phyloP scores from a whole-genome alignment of 2,113 vertebrate genomes.

The Parus major region DNA sequence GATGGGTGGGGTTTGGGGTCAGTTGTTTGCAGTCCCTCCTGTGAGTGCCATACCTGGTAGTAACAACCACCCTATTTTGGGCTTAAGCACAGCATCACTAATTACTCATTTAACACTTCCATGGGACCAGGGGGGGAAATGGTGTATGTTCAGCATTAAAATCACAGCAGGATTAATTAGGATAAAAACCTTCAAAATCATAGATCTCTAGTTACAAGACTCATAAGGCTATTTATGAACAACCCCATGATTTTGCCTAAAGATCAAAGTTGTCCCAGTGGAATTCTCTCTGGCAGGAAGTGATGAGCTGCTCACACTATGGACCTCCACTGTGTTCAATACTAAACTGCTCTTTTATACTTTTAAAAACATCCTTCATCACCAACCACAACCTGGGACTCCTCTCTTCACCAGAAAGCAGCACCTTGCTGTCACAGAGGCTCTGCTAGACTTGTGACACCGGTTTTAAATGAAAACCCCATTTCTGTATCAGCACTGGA shows the following conservation, averaged over 20 bases:
- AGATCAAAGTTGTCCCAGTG: not conserved
- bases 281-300: not conserved
- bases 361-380: not conserved
- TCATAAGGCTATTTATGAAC: not conserved
- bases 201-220: not conserved
- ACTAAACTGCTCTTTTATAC: not conserved
- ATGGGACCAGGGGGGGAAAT: not conserved
- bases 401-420: not conserved
- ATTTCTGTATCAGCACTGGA: not conserved
- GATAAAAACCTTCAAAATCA: not conserved
- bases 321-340: not conserved
- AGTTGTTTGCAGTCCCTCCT: not conserved
- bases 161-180: not conserved
- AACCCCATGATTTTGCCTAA: not conserved
- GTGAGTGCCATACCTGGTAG: accelerated
- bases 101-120: not conserved
- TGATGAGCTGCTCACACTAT: not conserved
- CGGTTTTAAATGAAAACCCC: not conserved
- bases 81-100: not conserved
- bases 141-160: not conserved
- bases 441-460: not conserved
- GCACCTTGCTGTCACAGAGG: not conserved
- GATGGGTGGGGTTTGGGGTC: not conserved
- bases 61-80: not conserved
- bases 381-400: not conserved